Conservation (phyloP, 2,888 invertebrate species). For the Eupithecia exiguata region DNA sequence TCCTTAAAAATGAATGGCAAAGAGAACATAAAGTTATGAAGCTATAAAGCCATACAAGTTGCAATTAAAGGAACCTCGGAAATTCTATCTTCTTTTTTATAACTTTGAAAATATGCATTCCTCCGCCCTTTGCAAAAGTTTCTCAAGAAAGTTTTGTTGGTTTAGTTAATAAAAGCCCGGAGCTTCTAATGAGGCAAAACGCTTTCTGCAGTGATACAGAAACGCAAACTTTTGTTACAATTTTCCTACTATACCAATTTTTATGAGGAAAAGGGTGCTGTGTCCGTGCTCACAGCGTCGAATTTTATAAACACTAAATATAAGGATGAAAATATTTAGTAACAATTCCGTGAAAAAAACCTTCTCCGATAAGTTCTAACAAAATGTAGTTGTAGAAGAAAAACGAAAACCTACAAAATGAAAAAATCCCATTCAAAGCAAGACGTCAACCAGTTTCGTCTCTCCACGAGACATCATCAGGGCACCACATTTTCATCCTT, state of each 20-base stretch:
- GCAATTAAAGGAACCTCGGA: neutral
- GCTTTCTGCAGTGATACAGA: conserved; percentile 56
- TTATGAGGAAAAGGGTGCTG: neutral
- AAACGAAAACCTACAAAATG: too few relatives aligned
- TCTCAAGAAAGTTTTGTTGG: conserved; percentile 59
- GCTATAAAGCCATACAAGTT: neutral
- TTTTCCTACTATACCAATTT: neutral
- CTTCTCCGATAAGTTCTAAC: too few relatives aligned
- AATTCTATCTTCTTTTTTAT: conserved; percentile 4
- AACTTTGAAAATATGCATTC: conserved; percentile 27
- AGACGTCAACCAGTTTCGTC: too few relatives aligned
- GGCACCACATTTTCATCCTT: too few relatives aligned
- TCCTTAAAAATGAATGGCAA: neutral
- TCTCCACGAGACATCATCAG: too few relatives aligned
- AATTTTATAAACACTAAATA: neutral
- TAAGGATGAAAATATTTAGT: too few relatives aligned
- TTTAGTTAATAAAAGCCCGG: conserved; percentile 57
- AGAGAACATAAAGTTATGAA: neutral
- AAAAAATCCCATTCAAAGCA: too few relatives aligned
- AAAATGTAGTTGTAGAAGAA: too few relatives aligned
- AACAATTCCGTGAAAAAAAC: too few relatives aligned
- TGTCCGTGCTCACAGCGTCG: neutral
- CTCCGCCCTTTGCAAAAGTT: conserved; percentile 10
- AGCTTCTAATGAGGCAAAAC: conserved; percentile 71
- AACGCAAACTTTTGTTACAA: conserved; percentile 54